A percentile compares a stretch with the other conserved stretches of the same genome.
phyloP scores from a whole-genome alignment of 2,797 vertebrate genomes.

The Ctenosaura bakeri region DNA sequence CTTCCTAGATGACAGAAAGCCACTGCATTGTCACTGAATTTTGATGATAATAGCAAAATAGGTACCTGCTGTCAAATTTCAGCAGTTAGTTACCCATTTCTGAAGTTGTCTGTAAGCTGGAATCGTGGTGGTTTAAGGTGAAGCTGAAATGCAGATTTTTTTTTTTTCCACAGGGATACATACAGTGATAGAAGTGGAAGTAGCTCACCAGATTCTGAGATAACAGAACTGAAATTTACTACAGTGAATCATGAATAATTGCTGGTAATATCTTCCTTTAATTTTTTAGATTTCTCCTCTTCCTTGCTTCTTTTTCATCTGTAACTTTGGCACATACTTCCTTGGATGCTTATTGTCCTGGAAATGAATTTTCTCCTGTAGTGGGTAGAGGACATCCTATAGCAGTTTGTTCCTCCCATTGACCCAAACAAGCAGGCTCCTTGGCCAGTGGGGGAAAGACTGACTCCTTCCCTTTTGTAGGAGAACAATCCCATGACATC shows the following conservation, averaged over 20 bases:
- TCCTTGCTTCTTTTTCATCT: neutral
- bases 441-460: too few relatives aligned
- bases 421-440: too few relatives aligned
- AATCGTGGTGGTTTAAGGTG: too few relatives aligned
- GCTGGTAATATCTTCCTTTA: conserved; percentile 63
- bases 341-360: neutral
- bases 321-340: neutral
- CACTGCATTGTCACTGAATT: too few relatives aligned
- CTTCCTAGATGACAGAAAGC: too few relatives aligned
- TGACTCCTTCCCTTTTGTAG: too few relatives aligned
- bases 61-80: too few relatives aligned
- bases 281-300: neutral
- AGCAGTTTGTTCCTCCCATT: too few relatives aligned
- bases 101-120: neutral
- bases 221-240: conserved; percentile 89
- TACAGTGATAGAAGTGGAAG: conserved; percentile 91
- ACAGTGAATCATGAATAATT: conserved; percentile 81
- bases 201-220: conserved; percentile 92
- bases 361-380: neutral
- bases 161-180: conserved; percentile 85
- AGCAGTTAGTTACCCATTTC: too few relatives aligned
- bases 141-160: neutral
- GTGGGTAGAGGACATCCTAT: too few relatives aligned
- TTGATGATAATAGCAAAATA: neutral
- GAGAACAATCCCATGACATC: too few relatives aligned